A percentile compares a stretch with the other conserved stretches of the same genome.
Conservation (phyloP, 1,140 invertebrate genomes). For the Drosophila ironensis region DNA sequence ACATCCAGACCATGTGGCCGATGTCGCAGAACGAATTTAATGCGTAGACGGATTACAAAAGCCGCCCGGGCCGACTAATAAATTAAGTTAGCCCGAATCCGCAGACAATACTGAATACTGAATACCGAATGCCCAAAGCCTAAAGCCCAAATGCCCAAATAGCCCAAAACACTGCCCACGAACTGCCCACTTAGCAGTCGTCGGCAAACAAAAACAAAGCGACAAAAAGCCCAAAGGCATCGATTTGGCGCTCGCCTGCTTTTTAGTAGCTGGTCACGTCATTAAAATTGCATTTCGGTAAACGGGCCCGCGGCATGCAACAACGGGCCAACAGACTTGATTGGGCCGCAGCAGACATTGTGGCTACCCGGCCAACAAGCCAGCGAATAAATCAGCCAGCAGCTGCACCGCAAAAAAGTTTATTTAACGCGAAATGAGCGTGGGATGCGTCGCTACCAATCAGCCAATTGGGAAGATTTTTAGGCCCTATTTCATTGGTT, state of each 20-base stretch:
- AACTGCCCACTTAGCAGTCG: constrained; percentile 32
- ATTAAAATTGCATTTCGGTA: constrained; percentile 77
- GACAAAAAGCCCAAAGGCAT: constrained; percentile 25
- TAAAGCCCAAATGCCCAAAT: constrained; percentile 6
- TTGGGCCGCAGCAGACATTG: constrained; percentile 61
- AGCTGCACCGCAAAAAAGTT: constrained; percentile 16
- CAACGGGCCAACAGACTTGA: constrained; percentile 10
- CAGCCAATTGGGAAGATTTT: no score
- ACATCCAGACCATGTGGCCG: constrained; percentile 5
- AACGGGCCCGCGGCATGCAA: constrained; percentile 51
- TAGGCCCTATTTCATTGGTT: no score
- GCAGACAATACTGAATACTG: no score
- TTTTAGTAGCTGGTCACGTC: constrained; percentile 63
- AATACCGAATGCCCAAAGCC: constrained; percentile 3
- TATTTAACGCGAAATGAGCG: no score
- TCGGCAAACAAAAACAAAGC: constrained; percentile 52
- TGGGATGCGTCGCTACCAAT: no score
- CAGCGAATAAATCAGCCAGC: constrained; percentile 20
- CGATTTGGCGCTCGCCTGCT: constrained; percentile 27
- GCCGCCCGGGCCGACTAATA: constrained; percentile 42
- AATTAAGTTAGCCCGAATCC: constrained; percentile 34
- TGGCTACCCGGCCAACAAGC: constrained; percentile 43
- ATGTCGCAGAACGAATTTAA: constrained; percentile 41
- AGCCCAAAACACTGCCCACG: constrained; percentile 57
- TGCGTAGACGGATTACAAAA: constrained; percentile 58